Conservation (phyloP, 2,797 vertebrate species). For the Zalophus californianus region DNA sequence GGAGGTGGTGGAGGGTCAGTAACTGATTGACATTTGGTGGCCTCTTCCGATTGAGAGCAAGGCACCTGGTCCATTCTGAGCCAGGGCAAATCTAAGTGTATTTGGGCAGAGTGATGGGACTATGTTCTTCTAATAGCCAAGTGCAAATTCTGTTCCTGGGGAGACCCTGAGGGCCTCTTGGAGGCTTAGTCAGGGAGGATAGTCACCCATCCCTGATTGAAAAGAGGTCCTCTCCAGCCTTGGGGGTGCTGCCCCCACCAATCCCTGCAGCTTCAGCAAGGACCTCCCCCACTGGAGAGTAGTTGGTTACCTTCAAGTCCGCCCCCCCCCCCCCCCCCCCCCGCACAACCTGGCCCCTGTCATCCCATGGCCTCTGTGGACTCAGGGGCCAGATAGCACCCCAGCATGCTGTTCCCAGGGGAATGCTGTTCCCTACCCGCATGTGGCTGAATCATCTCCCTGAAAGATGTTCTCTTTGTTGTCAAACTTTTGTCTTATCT, state of each 20-base stretch:
- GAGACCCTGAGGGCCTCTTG: not conserved
- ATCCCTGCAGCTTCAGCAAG: not conserved
- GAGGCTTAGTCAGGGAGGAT: not conserved
- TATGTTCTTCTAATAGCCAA: rapidly evolving
- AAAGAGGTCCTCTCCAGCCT: not conserved
- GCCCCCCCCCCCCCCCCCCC: not conserved
- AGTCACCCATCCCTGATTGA: not conserved
- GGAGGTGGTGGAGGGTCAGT: not conserved
- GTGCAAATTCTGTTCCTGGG: not conserved
- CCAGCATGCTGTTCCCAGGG: constrained; percentile 4
- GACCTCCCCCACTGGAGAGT: not conserved
- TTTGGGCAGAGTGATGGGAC: not conserved
- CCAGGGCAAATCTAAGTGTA: not conserved
- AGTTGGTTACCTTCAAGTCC: not conserved
- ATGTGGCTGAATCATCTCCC: not conserved
- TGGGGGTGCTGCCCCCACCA: not conserved
- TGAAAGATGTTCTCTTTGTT: constrained; percentile 81
- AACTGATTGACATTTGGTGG: too few relatives aligned
- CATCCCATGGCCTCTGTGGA: not conserved
- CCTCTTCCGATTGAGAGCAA: not conserved
- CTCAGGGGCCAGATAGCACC: not conserved
- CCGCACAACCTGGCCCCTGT: not conserved
- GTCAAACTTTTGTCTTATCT: constrained; percentile 84
- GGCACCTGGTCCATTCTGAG: not conserved
- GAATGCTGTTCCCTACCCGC: constrained; percentile 49